Conservation (phyloP, 2,113 vertebrate genomes). For the Mormoops blainvillei region DNA sequence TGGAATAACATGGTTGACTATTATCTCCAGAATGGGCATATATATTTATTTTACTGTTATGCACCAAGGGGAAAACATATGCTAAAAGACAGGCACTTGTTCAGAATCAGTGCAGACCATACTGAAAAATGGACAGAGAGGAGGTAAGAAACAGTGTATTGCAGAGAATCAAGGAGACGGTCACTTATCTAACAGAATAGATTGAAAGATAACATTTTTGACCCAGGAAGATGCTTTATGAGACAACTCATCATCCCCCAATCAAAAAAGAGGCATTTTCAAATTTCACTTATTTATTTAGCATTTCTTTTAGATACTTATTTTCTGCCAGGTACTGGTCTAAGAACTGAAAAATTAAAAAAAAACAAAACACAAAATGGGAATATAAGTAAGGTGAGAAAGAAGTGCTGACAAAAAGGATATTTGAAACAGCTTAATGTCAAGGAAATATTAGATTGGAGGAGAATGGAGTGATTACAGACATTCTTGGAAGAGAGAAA, state of each 20-base stretch:
- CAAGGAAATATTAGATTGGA: neutral
- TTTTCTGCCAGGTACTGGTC: neutral
- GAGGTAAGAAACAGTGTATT: neutral
- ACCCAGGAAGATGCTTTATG: neutral
- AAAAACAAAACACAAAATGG: neutral
- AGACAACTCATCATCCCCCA: neutral
- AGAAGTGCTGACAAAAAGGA: neutral
- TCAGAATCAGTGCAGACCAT: neutral
- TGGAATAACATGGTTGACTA: neutral
- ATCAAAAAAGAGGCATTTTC: neutral
- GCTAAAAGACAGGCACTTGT: neutral
- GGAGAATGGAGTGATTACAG: neutral
- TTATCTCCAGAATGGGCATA: neutral
- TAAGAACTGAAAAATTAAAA: neutral
- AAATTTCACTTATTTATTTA: neutral
- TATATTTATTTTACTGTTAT: neutral
- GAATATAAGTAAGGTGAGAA: neutral
- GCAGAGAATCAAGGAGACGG: neutral
- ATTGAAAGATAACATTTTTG: neutral
- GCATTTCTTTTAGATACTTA: neutral
- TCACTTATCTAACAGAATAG: neutral
- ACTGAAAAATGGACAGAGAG: neutral
- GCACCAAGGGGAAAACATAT: neutral
- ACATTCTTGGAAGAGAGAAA: neutral
- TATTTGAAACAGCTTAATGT: neutral